Conservation (phyloP, 2,113 vertebrate species). For the Oreochromis spilurus region DNA sequence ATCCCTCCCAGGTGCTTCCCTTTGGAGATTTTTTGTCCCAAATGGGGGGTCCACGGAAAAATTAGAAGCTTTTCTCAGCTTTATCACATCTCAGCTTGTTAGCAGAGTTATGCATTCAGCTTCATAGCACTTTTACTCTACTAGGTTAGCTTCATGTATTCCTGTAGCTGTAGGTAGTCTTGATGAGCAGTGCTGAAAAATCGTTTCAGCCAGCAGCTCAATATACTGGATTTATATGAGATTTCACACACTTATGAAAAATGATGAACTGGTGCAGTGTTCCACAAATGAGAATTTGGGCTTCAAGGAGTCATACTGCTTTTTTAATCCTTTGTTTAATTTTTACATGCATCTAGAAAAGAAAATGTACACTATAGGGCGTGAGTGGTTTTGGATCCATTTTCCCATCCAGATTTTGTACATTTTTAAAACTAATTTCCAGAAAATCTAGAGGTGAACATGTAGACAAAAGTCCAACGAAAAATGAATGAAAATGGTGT, state of each 20-base stretch:
- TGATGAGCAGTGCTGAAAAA: not conserved
- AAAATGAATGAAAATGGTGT: not conserved
- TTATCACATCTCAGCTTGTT: not conserved
- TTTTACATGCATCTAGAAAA: not conserved
- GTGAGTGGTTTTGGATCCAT: not conserved
- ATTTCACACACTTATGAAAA: not conserved
- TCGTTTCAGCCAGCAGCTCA: not conserved
- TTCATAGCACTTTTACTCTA: not conserved
- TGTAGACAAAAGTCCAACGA: not conserved
- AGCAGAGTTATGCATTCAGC: not conserved
- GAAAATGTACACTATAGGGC: not conserved
- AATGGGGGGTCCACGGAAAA: not conserved
- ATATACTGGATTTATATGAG: not conserved
- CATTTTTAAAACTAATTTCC: not conserved
- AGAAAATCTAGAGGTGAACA: not conserved
- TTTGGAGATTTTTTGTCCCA: too few relatives aligned
- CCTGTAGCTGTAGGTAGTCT: not conserved
- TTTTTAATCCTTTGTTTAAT: not conserved
- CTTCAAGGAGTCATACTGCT: not conserved
- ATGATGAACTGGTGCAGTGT: not conserved
- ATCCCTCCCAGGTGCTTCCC: too few relatives aligned
- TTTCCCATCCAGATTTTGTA: not conserved
- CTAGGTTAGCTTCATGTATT: not conserved
- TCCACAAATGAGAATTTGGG: not conserved
- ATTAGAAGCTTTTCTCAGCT: not conserved